A percentile compares a stretch with the other conserved stretches of the same genome.
Conservation (phyloP, 2,888 invertebrate genomes). For the Calliphora vomitoria region DNA sequence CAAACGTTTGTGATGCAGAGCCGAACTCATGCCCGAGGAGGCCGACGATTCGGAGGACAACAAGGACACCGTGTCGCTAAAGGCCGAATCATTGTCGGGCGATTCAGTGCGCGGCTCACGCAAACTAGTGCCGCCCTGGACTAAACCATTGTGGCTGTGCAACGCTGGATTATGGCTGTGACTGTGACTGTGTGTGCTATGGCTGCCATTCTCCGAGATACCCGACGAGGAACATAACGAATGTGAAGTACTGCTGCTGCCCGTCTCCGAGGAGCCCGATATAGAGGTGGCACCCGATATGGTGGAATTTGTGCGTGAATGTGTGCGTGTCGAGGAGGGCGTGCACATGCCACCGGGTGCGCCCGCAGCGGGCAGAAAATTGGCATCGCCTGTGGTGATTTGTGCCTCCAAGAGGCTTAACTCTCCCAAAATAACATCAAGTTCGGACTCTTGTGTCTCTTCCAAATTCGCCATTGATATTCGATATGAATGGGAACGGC, state of each 20-base stretch:
- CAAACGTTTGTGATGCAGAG: slow-evolving; percentile 82
- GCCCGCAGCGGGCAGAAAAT: slow-evolving; percentile 76
- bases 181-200: slow-evolving; percentile 72
- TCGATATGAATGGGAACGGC: slow-evolving; percentile 86
- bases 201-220: slow-evolving; percentile 82
- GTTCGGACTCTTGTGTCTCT: slow-evolving; percentile 97
- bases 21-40: slow-evolving; percentile 91
- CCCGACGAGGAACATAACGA: slow-evolving; percentile 82
- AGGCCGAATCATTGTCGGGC: slow-evolving; percentile 99
- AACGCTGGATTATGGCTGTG: slow-evolving; percentile 71
- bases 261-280: slow-evolving; percentile 80
- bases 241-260: slow-evolving; percentile 82
- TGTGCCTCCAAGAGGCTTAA: slow-evolving; percentile 94
- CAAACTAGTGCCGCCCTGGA: slow-evolving; percentile 74
- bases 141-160: slow-evolving; percentile 59
- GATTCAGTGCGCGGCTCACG: slow-evolving; percentile 91
- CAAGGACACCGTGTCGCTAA: slow-evolving; percentile 97
- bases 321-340: slow-evolving; percentile 79
- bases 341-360: slow-evolving; percentile 79
- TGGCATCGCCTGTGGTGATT: slow-evolving; percentile 79
- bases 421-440: slow-evolving; percentile 98
- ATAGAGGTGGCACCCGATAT: slow-evolving; percentile 83
- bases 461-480: slow-evolving; percentile 98
- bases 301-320: slow-evolving; percentile 84
- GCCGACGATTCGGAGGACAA: slow-evolving; percentile 96